Conservation (phyloP, 2,888 invertebrate species). For the Myopa tessellatipennis region DNA sequence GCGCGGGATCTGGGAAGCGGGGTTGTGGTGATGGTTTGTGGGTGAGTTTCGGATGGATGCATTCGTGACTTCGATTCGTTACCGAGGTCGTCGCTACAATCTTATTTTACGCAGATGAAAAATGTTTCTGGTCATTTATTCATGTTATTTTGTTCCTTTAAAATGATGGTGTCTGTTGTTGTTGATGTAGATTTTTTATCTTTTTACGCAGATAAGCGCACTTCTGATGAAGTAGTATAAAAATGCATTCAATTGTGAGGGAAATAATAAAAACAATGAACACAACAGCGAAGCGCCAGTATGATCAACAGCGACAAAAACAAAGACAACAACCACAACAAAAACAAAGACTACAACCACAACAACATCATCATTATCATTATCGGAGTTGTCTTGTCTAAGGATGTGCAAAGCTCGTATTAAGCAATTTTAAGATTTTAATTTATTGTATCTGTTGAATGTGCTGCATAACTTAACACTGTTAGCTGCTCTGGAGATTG, state of each 20-base stretch:
- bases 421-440: background rate
- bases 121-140: too few species aligned
- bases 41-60: background rate
- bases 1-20: too few species aligned
- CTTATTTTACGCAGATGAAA: background rate
- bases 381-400: background rate
- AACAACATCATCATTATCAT: background rate
- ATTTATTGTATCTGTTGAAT: too few species aligned
- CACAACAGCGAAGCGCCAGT: too few species aligned
- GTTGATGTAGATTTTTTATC: too few species aligned
- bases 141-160: too few species aligned
- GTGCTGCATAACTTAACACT: too few species aligned
- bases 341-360: background rate
- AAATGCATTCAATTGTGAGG: background rate
- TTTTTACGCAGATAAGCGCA: too few species aligned
- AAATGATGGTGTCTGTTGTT: too few species aligned
- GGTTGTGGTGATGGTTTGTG: background rate
- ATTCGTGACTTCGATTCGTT: background rate
- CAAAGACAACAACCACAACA: background rate
- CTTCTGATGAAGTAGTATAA: too few species aligned
- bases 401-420: background rate
- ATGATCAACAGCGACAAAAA: background rate
- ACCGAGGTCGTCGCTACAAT: background rate
- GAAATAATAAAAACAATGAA: background rate
- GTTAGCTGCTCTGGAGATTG: too few species aligned